Percentiles rank a stretch among this genome's conserved stretches.
phyloP scores from a whole-genome alignment of 2,113 vertebrate species.

The Bubo blakistoni region DNA sequence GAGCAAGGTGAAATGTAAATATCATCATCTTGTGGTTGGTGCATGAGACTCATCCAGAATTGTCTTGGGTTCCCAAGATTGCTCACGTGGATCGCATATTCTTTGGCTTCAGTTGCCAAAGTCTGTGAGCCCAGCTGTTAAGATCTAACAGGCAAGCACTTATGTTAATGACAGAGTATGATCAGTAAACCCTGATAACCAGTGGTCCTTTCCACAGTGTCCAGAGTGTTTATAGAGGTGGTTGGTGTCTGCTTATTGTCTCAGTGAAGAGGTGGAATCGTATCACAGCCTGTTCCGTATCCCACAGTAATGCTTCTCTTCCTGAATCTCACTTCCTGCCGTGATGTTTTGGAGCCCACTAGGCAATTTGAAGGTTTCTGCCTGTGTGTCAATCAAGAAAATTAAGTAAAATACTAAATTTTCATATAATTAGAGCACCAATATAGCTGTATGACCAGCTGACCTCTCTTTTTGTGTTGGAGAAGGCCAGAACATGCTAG shows the following conservation, averaged over 20 bases:
- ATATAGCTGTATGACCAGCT: background rate
- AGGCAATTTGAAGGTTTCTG: background rate
- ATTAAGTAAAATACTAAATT: background rate
- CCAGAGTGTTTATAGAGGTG: background rate
- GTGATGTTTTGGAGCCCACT: background rate
- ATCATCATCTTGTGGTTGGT: background rate
- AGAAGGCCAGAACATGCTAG: background rate
- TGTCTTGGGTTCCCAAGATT: background rate
- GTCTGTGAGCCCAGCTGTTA: background rate
- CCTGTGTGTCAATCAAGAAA: background rate
- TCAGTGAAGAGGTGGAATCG: background rate
- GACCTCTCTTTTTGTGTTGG: background rate
- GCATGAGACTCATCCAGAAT: background rate
- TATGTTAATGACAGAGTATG: background rate
- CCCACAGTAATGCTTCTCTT: background rate
- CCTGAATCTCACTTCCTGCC: background rate
- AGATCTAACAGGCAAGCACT: background rate
- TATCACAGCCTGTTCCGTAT: background rate
- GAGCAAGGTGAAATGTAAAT: background rate
- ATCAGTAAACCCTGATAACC: background rate
- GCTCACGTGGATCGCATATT: background rate
- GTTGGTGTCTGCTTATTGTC: background rate
- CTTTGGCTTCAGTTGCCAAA: background rate
- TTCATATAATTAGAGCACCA: background rate
- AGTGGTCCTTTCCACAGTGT: background rate